Base-by-base conservation (phyloP, 2,797 vertebrate genomes). In the Chelmon rostratus region DNA sequence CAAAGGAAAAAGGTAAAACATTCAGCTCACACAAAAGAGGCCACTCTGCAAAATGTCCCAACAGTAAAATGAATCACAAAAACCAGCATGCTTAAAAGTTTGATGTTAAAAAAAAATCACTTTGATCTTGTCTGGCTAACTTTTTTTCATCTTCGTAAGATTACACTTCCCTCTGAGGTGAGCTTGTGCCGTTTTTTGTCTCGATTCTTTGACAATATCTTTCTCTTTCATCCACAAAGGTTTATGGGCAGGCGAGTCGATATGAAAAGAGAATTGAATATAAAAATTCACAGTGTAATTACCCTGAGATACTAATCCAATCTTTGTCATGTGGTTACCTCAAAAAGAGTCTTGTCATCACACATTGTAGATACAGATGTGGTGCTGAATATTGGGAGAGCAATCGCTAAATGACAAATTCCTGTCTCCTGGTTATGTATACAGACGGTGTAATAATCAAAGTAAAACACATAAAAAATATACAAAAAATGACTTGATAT, bases 221-320 rank as follows among this genome's bases (percentile, higher is more conserved):
- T 61, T 82, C 65, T 64, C 83, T 89, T 88, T 90, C 47, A 87
- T 90, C 73, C 67, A 65, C 72, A 78, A 35, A 71, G 49, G 44
- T 84, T 90, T 42, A 77, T 11, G 9, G 65, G 37, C 62, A 68
- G 10, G 57, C 0, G 13, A 79, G 64, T 73, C 2, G 25, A 87
- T 75, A 73, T 70, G 57, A 86, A 83, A 81, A 73, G 61, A 85
- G 64, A 83, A 84, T 15, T 76, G 5, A 78, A 80, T 83, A 78
- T 81, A 31, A 81, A 85, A 85, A 75, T 53, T 49, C 44, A 79
- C 10, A 38, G 52, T 64, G 56, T 52, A 83, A 89, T 89, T 85
- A 90, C 56, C 67, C 23, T 21, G 57, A 81, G 47, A 79, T 16
- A 65, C 23, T 76, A 77, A 89, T 80, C 54, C 73, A 78, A 68